phyloP scores from a whole-genome alignment of 2,888 invertebrate genomes.

The Biston stratarius region DNA sequence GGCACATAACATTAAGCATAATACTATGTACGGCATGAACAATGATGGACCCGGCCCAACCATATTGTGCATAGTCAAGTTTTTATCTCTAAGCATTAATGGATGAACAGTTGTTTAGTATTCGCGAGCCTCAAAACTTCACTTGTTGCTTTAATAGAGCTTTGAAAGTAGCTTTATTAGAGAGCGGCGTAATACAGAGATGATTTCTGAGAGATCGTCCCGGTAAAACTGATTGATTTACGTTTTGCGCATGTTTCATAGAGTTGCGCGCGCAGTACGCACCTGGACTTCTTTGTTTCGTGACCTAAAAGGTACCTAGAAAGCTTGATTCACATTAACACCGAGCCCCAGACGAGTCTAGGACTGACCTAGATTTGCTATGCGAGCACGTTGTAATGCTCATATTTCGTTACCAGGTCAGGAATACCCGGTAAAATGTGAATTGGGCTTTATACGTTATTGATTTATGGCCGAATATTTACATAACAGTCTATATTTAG shows the following conservation, averaged over 20 bases:
- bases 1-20: too few species aligned
- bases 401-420: too few species aligned
- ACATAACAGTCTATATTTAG: too few species aligned
- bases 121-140: not conserved
- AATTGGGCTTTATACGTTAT: too few species aligned
- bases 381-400: not conserved
- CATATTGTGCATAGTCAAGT: conserved; percentile 1
- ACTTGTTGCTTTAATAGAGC: not conserved
- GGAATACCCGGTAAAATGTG: too few species aligned
- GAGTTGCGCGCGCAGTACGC: not conserved
- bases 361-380: not conserved
- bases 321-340: not conserved
- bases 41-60: too few species aligned
- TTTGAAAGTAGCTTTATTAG: too few species aligned
- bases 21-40: too few species aligned
- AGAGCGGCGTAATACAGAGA: too few species aligned
- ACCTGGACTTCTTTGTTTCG: not conserved
- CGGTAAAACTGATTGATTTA: too few species aligned
- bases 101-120: not conserved
- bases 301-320: not conserved
- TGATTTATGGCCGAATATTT: too few species aligned
- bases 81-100: conserved; percentile 8
- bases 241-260: not conserved
- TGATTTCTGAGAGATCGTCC: too few species aligned
- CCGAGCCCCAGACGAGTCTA: not conserved